Conservation (phyloP, 2,888 invertebrate genomes). For the Dasysyrphus tricinctus region DNA sequence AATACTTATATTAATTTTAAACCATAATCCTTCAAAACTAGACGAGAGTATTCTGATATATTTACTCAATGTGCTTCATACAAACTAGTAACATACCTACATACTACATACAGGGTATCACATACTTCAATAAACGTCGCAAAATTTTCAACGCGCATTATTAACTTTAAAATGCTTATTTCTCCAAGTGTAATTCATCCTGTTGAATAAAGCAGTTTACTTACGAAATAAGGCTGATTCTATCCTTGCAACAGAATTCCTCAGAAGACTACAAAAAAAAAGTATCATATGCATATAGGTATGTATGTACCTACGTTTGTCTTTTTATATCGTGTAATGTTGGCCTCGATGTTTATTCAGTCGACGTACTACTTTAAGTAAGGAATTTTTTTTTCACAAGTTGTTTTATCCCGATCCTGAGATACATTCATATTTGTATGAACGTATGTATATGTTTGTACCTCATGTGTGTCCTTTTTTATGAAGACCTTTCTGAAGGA, state of each 20-base stretch:
- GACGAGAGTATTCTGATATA: background rate
- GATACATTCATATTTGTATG: background rate
- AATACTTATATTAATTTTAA: background rate
- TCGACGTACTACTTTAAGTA: constrained; percentile 16
- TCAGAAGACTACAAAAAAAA: background rate
- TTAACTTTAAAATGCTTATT: constrained; percentile 8
- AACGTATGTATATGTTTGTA: background rate
- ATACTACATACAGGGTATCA: too few species aligned
- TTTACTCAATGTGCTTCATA: background rate
- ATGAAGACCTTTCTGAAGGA: constrained; percentile 18
- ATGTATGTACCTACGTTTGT: background rate
- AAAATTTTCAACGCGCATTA: constrained; percentile 9
- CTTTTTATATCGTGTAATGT: constrained; percentile 9
- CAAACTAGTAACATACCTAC: background rate
- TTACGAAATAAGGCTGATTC: constrained; percentile 13
- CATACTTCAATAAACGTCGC: background rate
- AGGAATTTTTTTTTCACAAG: constrained; percentile 5
- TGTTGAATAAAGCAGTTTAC: constrained; percentile 12
- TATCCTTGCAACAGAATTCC: background rate
- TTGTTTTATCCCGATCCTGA: constrained; percentile 1
- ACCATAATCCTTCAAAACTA: background rate
- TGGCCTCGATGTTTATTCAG: constrained; percentile 19
- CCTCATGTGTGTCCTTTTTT: background rate
- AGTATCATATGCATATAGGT: background rate
- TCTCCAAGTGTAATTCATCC: constrained; percentile 1